Base-by-base conservation (phyloP, 2,888 invertebrate species). In the Apotomis capreana region DNA sequence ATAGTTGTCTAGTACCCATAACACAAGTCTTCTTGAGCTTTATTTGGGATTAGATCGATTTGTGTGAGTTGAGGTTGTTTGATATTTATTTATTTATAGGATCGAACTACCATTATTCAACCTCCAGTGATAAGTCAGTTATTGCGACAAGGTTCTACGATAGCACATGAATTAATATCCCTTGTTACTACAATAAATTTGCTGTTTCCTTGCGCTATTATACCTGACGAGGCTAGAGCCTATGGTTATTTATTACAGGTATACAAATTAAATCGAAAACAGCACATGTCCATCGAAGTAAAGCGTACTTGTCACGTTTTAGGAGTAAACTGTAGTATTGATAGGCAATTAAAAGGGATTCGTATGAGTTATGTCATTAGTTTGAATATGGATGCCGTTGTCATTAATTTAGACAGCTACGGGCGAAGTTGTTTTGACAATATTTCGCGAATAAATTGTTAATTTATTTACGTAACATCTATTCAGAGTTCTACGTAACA, bases 311-410 rank as follows among this genome's bases (percentile, higher is more conserved):
- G 9, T 3, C 6, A 55, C 65, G 4, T 57, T 49, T 57, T 46
- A 0, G 26, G 46, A 12, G 8, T 46, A 44, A 15, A 44, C 8
- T 12, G 5, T 3, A 13, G 13, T 65, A 46, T 65, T 55, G 55
- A 40, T 44, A 12, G n/a, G 64, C 46, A 55, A 65, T 55, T 65
- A 26, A 46, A 65, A 55, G 65, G 65, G 55, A 9, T 44, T 36
- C 13, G 49, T 37, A 59, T 68, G 58, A 68, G 51, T 59, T 52
- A 69, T 69, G 46, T 46, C 6, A 13, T 61, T 55, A 61, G 55
- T 61, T 61, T 55, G 54, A 69, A 69, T 36, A 68, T 61, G 60
- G 65, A 36, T 58, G 58, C 51, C 58, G 49, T 59, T 26, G 12
- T 3, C 6, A 10, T 44, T 26, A 2, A 13, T 64, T 44, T 5